A percentile compares a stretch with the other conserved stretches of the same genome.
Conservation (phyloP, 2,888 invertebrate species). For the Noctua janthina region DNA sequence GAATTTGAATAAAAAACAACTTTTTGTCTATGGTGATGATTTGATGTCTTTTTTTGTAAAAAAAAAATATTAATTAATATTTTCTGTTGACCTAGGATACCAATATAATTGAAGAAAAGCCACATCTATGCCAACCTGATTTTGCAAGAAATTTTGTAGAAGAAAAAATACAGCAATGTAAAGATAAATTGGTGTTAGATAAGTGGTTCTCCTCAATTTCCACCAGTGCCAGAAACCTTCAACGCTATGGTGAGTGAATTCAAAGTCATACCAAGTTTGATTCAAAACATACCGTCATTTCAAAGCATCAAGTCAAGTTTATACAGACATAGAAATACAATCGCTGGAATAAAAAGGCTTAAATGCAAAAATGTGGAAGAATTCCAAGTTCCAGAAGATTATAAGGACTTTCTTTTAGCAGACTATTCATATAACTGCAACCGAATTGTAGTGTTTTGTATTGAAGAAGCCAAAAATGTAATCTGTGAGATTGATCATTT, state of each 20-base stretch:
- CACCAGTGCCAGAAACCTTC: not conserved
- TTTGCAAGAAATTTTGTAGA: conserved; percentile 22
- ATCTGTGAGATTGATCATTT: too few species aligned
- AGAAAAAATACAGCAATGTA: conserved; percentile 33
- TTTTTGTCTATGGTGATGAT: too few species aligned
- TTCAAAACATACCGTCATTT: conserved; percentile 13
- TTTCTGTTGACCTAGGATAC: conserved; percentile 8
- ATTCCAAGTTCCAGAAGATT: conserved; percentile 14
- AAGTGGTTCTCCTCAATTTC: not conserved
- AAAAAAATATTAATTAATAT: conserved; percentile 5
- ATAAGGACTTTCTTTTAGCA: conserved; percentile 18
- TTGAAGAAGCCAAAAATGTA: not conserved
- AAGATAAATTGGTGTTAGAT: conserved; percentile 27
- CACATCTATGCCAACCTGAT: conserved; percentile 24
- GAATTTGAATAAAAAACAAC: too few species aligned
- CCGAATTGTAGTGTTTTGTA: conserved; percentile 15
- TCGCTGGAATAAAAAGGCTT: conserved; percentile 16
- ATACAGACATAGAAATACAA: conserved; percentile 19
- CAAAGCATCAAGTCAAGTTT: conserved; percentile 12
- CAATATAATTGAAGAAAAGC: conserved; percentile 32
- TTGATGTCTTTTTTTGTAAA: conserved; percentile 4
- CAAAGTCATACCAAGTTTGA: conserved; percentile 15
- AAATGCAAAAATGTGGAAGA: conserved; percentile 24
- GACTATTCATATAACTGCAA: conserved; percentile 9
- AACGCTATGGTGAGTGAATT: conserved; percentile 29